These are phyloP conservation scores for Chrysodeixis includens DNA, from an alignment of 2,888 invertebrate species.

Conservation along the genomic window DNA sequence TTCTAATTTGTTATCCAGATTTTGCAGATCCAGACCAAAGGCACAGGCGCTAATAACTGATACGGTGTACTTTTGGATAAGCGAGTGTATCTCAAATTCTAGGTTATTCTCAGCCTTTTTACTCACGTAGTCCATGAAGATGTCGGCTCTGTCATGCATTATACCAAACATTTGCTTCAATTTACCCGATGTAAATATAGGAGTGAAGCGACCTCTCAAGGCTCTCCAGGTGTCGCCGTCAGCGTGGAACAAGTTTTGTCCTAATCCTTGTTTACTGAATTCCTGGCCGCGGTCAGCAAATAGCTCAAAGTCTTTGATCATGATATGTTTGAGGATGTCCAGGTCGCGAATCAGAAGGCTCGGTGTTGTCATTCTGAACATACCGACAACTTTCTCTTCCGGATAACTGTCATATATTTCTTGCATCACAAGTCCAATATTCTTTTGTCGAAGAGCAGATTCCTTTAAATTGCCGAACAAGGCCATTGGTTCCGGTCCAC, in stretches of 20 bases:
- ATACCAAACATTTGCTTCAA: slow-evolving; percentile 75
- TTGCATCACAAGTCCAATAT: slow-evolving; percentile 52
- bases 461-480: slow-evolving; percentile 70
- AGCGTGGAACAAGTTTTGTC: slow-evolving; percentile 70
- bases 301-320: slow-evolving; percentile 73
- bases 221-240: slow-evolving; percentile 71
- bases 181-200: slow-evolving; percentile 76
- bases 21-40: slow-evolving; percentile 69
- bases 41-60: slow-evolving; percentile 67
- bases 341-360: slow-evolving; percentile 72
- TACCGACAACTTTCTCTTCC: slow-evolving; percentile 72
- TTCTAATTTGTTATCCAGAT: slow-evolving; percentile 44
- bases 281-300: slow-evolving; percentile 71
- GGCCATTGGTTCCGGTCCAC: slow-evolving; percentile 62
- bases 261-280: slow-evolving; percentile 69
- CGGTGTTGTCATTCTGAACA: slow-evolving; percentile 71
- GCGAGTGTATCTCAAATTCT: slow-evolving; percentile 59
- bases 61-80: slow-evolving; percentile 66
- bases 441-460: slow-evolving; percentile 56
- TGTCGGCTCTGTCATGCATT: slow-evolving; percentile 65
- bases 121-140: slow-evolving; percentile 60
- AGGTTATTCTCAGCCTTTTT: slow-evolving; percentile 35
- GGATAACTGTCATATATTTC: slow-evolving; percentile 67
- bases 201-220: slow-evolving; percentile 69
- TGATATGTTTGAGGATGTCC: slow-evolving; percentile 70